Evolutionary conservation across 2,797 vertebrate genomes (phyloP).

Genomic region (Oryzias dopingdopingensis): DNA sequence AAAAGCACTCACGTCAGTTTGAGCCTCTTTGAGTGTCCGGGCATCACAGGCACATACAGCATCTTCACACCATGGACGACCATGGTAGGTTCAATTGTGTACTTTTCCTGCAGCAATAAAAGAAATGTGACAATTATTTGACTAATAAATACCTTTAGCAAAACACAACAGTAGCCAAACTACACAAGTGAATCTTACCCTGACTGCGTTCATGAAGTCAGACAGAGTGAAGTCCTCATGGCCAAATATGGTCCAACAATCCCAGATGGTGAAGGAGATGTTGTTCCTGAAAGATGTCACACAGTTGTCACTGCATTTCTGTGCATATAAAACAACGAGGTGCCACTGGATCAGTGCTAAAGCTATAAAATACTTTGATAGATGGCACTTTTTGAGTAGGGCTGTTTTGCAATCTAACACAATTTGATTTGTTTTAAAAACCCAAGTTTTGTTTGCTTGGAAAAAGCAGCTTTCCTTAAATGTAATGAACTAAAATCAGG

Average conservation of each 20-base stretch:
- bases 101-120: conserved; percentile 84
- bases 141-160: fast-evolving
- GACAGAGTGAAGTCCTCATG: conserved; percentile 94
- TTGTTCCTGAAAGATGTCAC: conserved; percentile 80
- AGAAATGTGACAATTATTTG: neutral
- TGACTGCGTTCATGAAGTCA: conserved; percentile 95
- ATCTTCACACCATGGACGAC: conserved; percentile 99
- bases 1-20: conserved; percentile 88
- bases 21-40: conserved; percentile 94
- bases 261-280: conserved; percentile 97
- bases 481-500: no score
- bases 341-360: no score
- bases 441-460: no score
- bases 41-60: conserved; percentile 98
- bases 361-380: no score
- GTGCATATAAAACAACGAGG: no score
- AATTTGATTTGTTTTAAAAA: no score
- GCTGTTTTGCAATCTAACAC: no score
- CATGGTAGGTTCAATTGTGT: conserved; percentile 96
- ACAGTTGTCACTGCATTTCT: no score
- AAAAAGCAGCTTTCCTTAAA: no score
- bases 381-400: no score
- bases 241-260: conserved; percentile 92
- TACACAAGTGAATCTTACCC: conserved; percentile 74
- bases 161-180: neutral